Evolutionary conservation across 2,113 vertebrate species (phyloP).

Genomic region (Sinocyclocheilus anophthalmus): DNA sequence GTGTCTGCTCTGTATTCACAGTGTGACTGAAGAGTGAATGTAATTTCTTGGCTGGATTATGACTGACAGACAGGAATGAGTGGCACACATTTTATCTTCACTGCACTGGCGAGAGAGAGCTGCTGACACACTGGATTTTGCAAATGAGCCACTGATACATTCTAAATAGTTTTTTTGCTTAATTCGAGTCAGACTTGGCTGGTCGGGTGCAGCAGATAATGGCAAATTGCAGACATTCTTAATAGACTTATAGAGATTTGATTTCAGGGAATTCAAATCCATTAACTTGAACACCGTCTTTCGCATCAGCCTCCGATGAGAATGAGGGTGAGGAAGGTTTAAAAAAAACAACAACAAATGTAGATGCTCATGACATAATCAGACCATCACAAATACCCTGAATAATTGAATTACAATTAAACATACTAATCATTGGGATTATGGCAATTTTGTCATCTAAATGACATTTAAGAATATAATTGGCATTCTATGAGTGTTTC

Average conservation of each 20-base stretch:
- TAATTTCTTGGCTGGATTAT: slow-evolving; percentile 60
- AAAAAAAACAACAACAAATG: neutral
- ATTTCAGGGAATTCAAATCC: slow-evolving; percentile 67
- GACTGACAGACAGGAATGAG: slow-evolving; percentile 66
- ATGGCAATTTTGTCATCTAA: neutral
- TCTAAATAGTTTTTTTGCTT: slow-evolving; percentile 60
- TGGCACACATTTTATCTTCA: slow-evolving; percentile 62
- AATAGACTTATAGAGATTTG: slow-evolving; percentile 66
- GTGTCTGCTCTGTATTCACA: slow-evolving; percentile 6
- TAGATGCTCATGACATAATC: neutral
- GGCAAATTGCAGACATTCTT: slow-evolving; percentile 67
- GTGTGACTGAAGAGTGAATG: slow-evolving; percentile 28
- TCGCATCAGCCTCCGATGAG: slow-evolving; percentile 21
- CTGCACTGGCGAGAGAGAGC: slow-evolving; percentile 42
- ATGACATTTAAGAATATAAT: too few species aligned
- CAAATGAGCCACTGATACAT: slow-evolving; percentile 62
- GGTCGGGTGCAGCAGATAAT: slow-evolving; percentile 62
- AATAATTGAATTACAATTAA: slow-evolving; percentile 18
- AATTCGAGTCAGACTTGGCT: slow-evolving; percentile 42
- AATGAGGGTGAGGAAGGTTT: neutral
- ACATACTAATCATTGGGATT: neutral
- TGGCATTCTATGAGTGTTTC: neutral
- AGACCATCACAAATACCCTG: neutral
- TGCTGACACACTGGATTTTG: slow-evolving; percentile 57
- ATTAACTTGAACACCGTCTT: slow-evolving; percentile 65